Conservation (phyloP, 2,888 invertebrate species). For the Helobdella robusta region DNA sequence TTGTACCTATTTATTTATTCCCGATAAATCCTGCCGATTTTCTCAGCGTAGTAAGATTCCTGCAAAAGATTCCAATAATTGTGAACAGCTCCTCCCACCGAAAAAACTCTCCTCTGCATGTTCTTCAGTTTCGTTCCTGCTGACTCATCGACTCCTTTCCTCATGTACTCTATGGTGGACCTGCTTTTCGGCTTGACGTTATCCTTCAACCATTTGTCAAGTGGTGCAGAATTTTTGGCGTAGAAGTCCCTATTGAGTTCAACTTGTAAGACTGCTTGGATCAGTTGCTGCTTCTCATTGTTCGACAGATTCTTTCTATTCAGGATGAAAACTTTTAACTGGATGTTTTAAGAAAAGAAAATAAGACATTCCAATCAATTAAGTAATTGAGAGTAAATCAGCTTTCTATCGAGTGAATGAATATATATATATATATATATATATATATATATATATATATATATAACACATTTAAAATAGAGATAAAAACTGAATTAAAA, state of each 20-base stretch:
- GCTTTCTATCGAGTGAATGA: no score
- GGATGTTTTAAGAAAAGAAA: no score
- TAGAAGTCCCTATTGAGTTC: conserved; percentile 14
- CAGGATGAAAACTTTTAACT: conserved; percentile 12
- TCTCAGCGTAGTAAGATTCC: neutral
- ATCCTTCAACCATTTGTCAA: no score
- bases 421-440: no score
- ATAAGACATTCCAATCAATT: neutral
- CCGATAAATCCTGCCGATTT: conserved; percentile 3
- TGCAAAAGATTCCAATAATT: neutral
- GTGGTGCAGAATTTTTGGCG: no score
- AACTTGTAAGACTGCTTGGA: conserved; percentile 8
- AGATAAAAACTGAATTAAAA: no score
- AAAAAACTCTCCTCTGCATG: no score
- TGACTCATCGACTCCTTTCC: no score
- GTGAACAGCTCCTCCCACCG: neutral
- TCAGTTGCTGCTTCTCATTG: neutral
- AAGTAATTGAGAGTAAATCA: no score
- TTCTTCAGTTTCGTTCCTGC: no score
- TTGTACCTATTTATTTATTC: neutral
- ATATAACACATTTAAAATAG: neutral
- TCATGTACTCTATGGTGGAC: no score
- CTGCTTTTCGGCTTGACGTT: no score
- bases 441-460: neutral
- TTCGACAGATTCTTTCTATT: neutral